Conservation (phyloP, 2,888 invertebrate genomes). For the Byasa hedistus region DNA sequence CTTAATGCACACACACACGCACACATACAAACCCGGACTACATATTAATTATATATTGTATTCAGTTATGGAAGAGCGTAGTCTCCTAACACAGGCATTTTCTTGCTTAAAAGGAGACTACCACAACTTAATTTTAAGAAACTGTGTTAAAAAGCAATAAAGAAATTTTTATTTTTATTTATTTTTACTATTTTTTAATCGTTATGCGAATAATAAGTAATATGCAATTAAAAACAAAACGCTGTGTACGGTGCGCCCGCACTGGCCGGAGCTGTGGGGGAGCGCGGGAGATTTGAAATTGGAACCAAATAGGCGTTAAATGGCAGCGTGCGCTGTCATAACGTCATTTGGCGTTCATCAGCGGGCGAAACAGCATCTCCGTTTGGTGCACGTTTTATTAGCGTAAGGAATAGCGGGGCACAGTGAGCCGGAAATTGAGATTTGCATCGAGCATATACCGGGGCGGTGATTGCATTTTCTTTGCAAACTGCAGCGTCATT, state of each 20-base stretch:
- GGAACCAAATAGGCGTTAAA: constrained; percentile 85
- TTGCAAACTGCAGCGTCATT: constrained; percentile 72
- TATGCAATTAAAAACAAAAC: constrained; percentile 59
- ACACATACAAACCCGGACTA: too few species aligned
- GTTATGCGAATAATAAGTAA: constrained; percentile 32
- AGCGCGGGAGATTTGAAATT: constrained; percentile 80
- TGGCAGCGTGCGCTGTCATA: constrained; percentile 81
- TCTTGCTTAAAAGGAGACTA: too few species aligned
- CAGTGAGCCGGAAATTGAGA: constrained; percentile 75
- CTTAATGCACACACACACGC: too few species aligned
- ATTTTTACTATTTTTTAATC: too few species aligned
- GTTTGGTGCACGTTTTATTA: constrained; percentile 79
- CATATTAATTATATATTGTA: too few species aligned
- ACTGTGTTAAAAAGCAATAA: too few species aligned
- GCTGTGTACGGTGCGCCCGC: constrained; percentile 69
- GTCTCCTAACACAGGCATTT: too few species aligned
- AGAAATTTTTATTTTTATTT: too few species aligned
- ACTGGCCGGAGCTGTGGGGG: constrained; percentile 73
- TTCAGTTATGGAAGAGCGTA: too few species aligned
- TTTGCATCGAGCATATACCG: constrained; percentile 73
- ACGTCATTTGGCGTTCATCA: constrained; percentile 80
- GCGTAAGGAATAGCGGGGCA: constrained; percentile 79
- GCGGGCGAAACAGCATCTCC: constrained; percentile 76
- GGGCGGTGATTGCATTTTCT: constrained; percentile 78
- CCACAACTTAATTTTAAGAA: too few species aligned